Percentiles rank a stretch among this genome's conserved stretches.
phyloP scores from a whole-genome alignment of 2,888 invertebrate genomes.

The Drosophila eohydei region DNA sequence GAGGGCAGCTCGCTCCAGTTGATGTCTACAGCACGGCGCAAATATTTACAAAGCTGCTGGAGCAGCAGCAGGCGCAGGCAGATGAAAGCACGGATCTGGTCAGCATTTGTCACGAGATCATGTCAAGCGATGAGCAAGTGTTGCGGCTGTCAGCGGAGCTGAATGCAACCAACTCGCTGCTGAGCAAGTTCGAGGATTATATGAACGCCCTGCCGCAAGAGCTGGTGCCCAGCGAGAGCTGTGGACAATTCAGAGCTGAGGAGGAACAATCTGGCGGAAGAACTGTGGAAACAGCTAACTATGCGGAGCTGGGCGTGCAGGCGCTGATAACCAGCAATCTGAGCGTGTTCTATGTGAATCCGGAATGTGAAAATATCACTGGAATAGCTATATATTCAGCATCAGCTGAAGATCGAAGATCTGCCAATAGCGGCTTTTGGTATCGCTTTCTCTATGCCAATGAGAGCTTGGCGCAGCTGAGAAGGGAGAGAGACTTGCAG shows the following conservation, averaged over 20 bases:
- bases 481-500: constrained; percentile 85
- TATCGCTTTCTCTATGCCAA: constrained; percentile 84
- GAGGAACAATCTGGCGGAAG: fast-evolving
- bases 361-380: constrained; percentile 75
- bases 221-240: constrained; percentile 42
- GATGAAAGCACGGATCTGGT: constrained; percentile 65
- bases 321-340: constrained; percentile 75
- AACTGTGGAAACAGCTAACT: constrained; percentile 43
- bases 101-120: constrained; percentile 85
- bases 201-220: constrained; percentile 84
- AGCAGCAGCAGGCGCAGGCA: constrained; percentile 19
- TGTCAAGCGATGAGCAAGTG: constrained; percentile 84
- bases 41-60: constrained; percentile 34
- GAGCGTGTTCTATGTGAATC: constrained; percentile 83
- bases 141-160: constrained; percentile 84
- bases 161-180: constrained; percentile 88
- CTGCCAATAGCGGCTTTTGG: constrained; percentile 58
- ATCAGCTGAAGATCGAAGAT: constrained; percentile 1
- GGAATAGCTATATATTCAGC: constrained; percentile 80
- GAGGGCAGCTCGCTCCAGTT: constrained; percentile 44
- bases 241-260: constrained; percentile 13
- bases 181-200: constrained; percentile 87
- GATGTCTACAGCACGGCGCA: constrained; percentile 54
- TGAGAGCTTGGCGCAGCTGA: constrained; percentile 84
- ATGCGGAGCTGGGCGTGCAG: constrained; percentile 68